A percentile compares a stretch with the other conserved stretches of the same genome.
These are phyloP conservation scores for Empis livida DNA, from an alignment of 2,888 invertebrate genomes.

Conservation along the genomic window DNA sequence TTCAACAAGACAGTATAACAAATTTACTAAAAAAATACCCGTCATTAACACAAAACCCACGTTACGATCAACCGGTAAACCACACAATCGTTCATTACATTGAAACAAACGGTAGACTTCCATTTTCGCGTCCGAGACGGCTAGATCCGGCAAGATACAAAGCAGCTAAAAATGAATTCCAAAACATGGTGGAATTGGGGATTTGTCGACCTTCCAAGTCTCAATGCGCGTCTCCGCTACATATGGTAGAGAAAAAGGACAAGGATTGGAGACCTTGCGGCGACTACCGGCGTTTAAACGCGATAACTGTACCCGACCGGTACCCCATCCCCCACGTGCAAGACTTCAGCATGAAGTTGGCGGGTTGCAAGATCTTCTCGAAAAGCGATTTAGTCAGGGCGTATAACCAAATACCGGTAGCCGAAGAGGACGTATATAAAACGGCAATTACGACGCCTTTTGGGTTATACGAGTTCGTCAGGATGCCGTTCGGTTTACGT, in stretches of 20 bases:
- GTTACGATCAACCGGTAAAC: background rate
- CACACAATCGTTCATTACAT: conserved; percentile 1
- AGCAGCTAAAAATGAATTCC: conserved; percentile 4
- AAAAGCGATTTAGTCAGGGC: conserved; percentile 4
- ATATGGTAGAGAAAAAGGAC: conserved; percentile 7
- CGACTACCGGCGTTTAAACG: conserved; percentile 5
- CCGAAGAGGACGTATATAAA: conserved; percentile 23
- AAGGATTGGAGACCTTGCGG: conserved; percentile 6
- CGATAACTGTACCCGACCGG: conserved; percentile 4
- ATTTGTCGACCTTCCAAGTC: conserved; percentile 7
- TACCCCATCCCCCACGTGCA: conserved; percentile 4
- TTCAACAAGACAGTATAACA: background rate
- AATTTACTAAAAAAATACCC: background rate
- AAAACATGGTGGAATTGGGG: conserved; percentile 2
- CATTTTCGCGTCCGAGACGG: background rate
- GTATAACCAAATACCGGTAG: conserved; percentile 24
- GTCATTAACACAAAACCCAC: background rate
- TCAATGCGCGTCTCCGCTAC: conserved; percentile 7
- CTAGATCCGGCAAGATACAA: background rate
- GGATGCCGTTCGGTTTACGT: conserved; percentile 19
- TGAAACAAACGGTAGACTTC: background rate
- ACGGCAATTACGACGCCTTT: conserved; percentile 28
- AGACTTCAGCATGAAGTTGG: conserved; percentile 4
- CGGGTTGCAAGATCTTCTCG: conserved; percentile 2
- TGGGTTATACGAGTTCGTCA: conserved; percentile 24